Percentiles rank a stretch among this genome's conserved stretches.
Conservation (phyloP, 2,888 invertebrate genomes). For the Tetragonula carbonaria region DNA sequence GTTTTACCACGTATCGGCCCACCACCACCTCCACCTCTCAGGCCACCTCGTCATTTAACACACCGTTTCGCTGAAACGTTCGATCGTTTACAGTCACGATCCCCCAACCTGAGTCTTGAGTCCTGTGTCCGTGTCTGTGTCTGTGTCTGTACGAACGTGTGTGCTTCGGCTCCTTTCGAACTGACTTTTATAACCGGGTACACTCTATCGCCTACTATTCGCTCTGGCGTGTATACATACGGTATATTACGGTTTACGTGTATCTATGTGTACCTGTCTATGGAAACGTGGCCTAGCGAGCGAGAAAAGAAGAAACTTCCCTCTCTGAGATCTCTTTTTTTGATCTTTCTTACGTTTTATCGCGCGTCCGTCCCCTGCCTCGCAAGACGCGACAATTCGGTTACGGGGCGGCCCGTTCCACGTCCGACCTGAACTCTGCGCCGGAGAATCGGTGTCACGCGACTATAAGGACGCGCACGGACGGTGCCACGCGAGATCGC, state of each 20-base stretch:
- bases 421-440: not conserved
- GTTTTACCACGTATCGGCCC: slow-evolving; percentile 39
- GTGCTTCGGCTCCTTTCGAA: slow-evolving; percentile 30
- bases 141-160: no score
- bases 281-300: no score
- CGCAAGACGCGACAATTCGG: not conserved
- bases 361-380: slow-evolving; percentile 26
- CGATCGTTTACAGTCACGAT: slow-evolving; percentile 51
- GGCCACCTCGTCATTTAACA: slow-evolving; percentile 50
- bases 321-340: not conserved
- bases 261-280: not conserved
- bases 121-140: not conserved
- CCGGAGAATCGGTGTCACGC: slow-evolving; percentile 23
- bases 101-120: slow-evolving; percentile 11
- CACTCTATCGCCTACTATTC: not conserved
- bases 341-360: not conserved
- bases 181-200: not conserved
- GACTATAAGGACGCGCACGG: slow-evolving; percentile 8
- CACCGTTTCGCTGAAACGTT: slow-evolving; percentile 48
- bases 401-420: not conserved
- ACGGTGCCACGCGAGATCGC: slow-evolving; percentile 7
- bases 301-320: no score
- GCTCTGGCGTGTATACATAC: not conserved
- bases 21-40: slow-evolving; percentile 35
- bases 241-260: not conserved